A percentile compares a stretch with the other conserved stretches of the same genome.
phyloP scores from a whole-genome alignment of 2,797 vertebrate species.

The Dryobates pubescens region DNA sequence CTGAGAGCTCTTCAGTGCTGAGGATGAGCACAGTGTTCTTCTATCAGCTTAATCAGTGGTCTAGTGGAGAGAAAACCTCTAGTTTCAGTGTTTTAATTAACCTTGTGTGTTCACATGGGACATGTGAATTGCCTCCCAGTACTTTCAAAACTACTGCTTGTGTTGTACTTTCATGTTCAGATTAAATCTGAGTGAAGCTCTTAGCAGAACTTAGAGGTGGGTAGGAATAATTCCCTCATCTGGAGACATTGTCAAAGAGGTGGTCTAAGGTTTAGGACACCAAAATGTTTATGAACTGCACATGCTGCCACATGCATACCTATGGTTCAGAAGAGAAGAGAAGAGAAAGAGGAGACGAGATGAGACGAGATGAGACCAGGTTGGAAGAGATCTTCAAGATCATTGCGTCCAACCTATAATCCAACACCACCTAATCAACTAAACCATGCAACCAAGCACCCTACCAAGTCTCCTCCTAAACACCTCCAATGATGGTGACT shows the following conservation, averaged over 20 bases:
- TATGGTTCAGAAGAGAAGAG: no score
- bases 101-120: background rate
- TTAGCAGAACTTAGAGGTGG: background rate
- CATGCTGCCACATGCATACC: background rate
- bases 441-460: no score
- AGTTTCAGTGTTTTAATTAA: background rate
- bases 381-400: no score
- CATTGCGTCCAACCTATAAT: no score
- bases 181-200: background rate
- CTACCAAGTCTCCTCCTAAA: no score
- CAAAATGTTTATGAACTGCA: background rate
- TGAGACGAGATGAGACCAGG: no score
- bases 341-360: no score
- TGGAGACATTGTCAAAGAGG: background rate
- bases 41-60: background rate
- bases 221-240: background rate
- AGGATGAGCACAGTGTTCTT: background rate
- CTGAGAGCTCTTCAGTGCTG: background rate
- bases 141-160: background rate
- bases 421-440: no score
- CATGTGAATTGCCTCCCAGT: background rate
- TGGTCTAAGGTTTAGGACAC: background rate
- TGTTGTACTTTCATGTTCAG: background rate
- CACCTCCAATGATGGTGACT: no score
- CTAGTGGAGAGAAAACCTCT: background rate